These are phyloP conservation scores for Poeciliopsis presidionis DNA, from an alignment of 2,797 vertebrate genomes.

Conservation along the genomic window DNA sequence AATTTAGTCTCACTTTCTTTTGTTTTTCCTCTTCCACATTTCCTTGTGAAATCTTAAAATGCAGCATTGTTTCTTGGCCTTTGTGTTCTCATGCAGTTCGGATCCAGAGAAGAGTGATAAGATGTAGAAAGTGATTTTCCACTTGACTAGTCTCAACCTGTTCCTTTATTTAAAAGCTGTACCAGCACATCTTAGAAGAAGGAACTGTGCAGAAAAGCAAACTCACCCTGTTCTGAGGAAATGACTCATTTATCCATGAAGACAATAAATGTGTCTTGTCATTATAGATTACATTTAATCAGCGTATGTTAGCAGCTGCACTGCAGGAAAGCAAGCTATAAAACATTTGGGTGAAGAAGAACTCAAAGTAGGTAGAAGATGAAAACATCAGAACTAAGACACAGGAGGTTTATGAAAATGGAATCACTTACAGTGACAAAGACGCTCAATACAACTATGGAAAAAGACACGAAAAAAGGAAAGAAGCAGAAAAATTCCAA, in stretches of 20 bases:
- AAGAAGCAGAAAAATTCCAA: not conserved
- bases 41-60: constrained; percentile 49
- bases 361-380: not conserved
- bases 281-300: constrained; percentile 28
- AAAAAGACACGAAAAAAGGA: not conserved
- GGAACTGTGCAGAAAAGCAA: constrained; percentile 29
- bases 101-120: constrained; percentile 40
- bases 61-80: constrained; percentile 38
- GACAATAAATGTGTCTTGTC: constrained; percentile 27
- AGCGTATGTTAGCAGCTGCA: constrained; percentile 1
- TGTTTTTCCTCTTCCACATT: constrained; percentile 8
- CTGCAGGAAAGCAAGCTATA: constrained; percentile 17
- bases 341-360: not conserved
- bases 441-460: not conserved
- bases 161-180: constrained; percentile 55
- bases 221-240: constrained; percentile 38
- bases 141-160: constrained; percentile 56
- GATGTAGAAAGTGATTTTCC: constrained; percentile 71
- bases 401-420: not conserved
- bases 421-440: not conserved
- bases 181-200: constrained; percentile 33
- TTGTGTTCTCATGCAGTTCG: constrained; percentile 10
- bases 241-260: constrained; percentile 40
- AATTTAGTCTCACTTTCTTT: constrained; percentile 10
- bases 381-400: not conserved